Conservation (phyloP, 2,113 vertebrate species). For the Cranoglanis bouderius region DNA sequence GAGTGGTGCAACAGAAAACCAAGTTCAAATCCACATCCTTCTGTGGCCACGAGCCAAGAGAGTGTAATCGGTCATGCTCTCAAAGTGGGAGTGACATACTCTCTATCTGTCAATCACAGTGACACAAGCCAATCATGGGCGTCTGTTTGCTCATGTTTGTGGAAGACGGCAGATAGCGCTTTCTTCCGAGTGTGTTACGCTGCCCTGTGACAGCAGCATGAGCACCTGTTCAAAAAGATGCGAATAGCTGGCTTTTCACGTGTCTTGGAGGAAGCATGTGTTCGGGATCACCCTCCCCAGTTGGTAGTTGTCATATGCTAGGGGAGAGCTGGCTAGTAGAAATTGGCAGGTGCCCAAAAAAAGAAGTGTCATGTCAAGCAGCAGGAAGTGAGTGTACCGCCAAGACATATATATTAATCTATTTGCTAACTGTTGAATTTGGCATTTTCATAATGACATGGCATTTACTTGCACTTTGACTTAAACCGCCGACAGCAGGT, state of each 20-base stretch:
- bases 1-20: neutral
- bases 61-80: neutral
- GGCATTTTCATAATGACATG: slow-evolving; percentile 3
- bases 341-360: neutral
- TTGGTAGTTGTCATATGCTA: neutral
- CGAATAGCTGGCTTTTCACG: neutral
- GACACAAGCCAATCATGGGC: neutral
- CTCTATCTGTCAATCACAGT: neutral
- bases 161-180: neutral
- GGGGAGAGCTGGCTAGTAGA: neutral
- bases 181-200: neutral
- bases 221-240: neutral
- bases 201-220: neutral
- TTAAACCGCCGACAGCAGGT: neutral
- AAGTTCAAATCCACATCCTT: neutral
- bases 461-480: neutral
- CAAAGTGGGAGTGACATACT: neutral
- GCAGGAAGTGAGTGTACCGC: neutral
- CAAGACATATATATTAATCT: neutral
- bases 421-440: neutral
- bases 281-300: neutral
- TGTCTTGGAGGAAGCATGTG: neutral
- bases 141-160: neutral
- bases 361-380: neutral
- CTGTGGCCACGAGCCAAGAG: too few species aligned